Evolutionary conservation across 2,113 vertebrate genomes (phyloP).

Genomic region (Thunnus maccoyii): DNA sequence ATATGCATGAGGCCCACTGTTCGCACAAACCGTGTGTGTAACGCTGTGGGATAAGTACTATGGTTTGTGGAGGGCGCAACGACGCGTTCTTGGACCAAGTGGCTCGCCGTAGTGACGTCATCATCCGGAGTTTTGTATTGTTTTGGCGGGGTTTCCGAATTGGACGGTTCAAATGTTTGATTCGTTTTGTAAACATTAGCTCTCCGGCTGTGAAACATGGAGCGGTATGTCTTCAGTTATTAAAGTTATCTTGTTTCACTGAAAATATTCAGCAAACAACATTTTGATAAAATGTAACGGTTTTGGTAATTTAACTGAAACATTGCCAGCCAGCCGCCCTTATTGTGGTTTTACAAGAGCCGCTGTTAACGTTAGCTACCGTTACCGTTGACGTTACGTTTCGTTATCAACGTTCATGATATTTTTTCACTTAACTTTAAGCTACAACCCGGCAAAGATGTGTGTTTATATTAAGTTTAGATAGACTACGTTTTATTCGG

Average conservation of each 20-base stretch:
- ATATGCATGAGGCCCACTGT: too few species aligned
- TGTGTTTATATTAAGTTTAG: neutral
- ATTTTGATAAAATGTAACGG: neutral
- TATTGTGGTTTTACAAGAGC: neutral
- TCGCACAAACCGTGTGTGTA: too few species aligned
- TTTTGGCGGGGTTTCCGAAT: conserved; percentile 61
- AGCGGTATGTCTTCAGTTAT: conserved; percentile 69
- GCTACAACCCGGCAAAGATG: too few species aligned
- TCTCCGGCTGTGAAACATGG: conserved; percentile 49
- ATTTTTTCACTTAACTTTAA: too few species aligned
- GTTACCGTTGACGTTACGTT: neutral
- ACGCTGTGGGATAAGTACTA: neutral
- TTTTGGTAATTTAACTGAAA: neutral
- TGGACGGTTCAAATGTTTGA: neutral
- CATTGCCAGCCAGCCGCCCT: neutral
- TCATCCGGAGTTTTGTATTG: neutral
- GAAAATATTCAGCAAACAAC: too few species aligned
- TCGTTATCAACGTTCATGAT: too few species aligned
- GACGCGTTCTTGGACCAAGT: conserved; percentile 18
- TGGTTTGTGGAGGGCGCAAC: fast-evolving
- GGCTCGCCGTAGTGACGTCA: conserved; percentile 61
- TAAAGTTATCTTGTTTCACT: fast-evolving
- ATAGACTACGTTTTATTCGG: neutral
- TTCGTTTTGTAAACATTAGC: neutral
- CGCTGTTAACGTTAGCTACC: neutral